Percentiles rank a stretch among this genome's conserved stretches.
These are phyloP conservation scores for Amniataba percoides DNA, from an alignment of 2,797 vertebrate genomes.

Conservation along the genomic window DNA sequence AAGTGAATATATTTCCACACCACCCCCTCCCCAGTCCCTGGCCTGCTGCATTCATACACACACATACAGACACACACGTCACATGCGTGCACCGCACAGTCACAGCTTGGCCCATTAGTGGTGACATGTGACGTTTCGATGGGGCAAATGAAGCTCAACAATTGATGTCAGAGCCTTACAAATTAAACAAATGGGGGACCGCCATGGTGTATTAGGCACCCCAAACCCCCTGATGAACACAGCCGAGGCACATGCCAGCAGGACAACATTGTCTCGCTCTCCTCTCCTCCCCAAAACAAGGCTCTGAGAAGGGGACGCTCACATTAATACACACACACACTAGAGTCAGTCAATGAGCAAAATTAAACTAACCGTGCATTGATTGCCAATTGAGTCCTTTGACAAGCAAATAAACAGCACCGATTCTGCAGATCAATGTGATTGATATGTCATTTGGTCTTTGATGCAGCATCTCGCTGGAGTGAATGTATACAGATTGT, in stretches of 20 bases:
- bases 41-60: slow-evolving; percentile 10
- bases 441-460: slow-evolving; percentile 67
- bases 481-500: slow-evolving; percentile 49
- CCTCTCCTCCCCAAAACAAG: slow-evolving; percentile 68
- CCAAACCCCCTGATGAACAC: slow-evolving; percentile 85
- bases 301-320: slow-evolving; percentile 42
- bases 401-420: slow-evolving; percentile 82
- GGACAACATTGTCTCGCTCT: slow-evolving; percentile 78
- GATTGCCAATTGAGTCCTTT: slow-evolving; percentile 79
- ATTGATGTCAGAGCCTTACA: slow-evolving; percentile 90
- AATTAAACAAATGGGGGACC: slow-evolving; percentile 89
- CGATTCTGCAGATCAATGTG: slow-evolving; percentile 73
- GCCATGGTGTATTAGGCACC: slow-evolving; percentile 88
- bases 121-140: slow-evolving; percentile 88
- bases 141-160: slow-evolving; percentile 89
- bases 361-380: slow-evolving; percentile 76
- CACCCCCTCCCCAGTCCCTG: not conserved
- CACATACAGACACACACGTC: slow-evolving; percentile 48
- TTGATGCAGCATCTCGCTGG: slow-evolving; percentile 41
- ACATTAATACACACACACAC: not conserved
- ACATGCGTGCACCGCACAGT: slow-evolving; percentile 56
- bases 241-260: slow-evolving; percentile 82
- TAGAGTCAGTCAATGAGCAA: slow-evolving; percentile 71
- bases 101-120: slow-evolving; percentile 85
- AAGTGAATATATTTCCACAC: slow-evolving; percentile 31